Evolutionary conservation across 1,140 invertebrate genomes (phyloP), one percentile per base, ranked within the genome.

Genomic region (Platorchestia sp.): DNA sequence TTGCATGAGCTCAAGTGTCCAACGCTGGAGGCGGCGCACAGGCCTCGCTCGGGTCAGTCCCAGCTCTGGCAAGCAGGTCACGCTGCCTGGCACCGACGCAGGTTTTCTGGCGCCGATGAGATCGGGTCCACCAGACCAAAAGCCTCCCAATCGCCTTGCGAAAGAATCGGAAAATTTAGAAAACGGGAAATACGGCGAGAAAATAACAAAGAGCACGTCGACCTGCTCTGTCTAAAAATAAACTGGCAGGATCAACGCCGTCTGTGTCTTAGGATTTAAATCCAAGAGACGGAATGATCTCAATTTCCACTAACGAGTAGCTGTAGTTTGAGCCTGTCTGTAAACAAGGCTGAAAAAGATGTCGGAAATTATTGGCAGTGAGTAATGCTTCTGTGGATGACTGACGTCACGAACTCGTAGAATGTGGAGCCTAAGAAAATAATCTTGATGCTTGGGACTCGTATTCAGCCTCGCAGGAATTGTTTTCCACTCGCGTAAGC

Each of bases 61-160:
- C 27, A 75, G 10, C 27, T 75, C 36, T 22, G 59, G 59, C 10
- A 75, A 75, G 59, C 59, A 75, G 59, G 59, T 75, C 59, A 75
- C 59, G 59, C 59, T 75, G 59, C 59, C 59, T 75, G 59, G 59
- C 59, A 75, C 59, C 59, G 59, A 75, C 59, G 59, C 59, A 75
- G 59, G 59, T 75, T 75, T 75, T 75, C 59, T 75, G 59, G 59
- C 59, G 59, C 59, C 59, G 59, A 75, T 75, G 59, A 75, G 59
- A 75, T 75, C 59, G 59, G 10, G 59, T 27, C 59, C 59, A 75
- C 59, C 59, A 75, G 59, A 75, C 59, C 59, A 75, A 75, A 75
- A 75, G 59, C 59, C 59, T 14, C 27, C 59, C 59, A 75, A 75
- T 22, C 59, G 59, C 59, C 59, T 22, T 75, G 59, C 27, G 59